These are phyloP conservation scores for Campylomormyrus numenius DNA, from an alignment of 2,113 vertebrate genomes.

Conservation along the genomic window DNA sequence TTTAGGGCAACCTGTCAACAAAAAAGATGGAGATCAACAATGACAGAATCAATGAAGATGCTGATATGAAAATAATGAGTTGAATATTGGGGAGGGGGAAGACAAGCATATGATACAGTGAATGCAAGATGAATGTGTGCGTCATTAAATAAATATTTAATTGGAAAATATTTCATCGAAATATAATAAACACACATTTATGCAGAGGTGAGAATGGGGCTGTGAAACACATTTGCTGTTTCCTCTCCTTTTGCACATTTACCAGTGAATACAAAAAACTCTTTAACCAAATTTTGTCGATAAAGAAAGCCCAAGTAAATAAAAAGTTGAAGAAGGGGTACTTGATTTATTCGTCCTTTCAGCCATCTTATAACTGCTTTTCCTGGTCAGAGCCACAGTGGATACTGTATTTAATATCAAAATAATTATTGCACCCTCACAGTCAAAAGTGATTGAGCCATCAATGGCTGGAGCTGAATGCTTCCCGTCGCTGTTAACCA, in stretches of 20 bases:
- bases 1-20: constrained; percentile 38
- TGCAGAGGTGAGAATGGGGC: neutral
- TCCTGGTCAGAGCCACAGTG: neutral
- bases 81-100: neutral
- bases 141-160: neutral
- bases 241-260: neutral
- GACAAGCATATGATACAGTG: neutral
- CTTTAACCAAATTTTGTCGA: neutral
- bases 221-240: neutral
- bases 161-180: neutral
- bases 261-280: neutral
- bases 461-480: neutral
- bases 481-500: neutral
- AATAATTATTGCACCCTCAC: neutral
- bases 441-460: neutral
- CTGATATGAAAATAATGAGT: neutral
- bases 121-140: neutral
- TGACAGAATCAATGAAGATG: neutral
- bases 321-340: neutral
- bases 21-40: neutral
- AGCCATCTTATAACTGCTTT: neutral
- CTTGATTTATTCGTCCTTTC: neutral
- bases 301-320: neutral
- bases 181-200: neutral
- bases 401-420: neutral